These are phyloP conservation scores for Limnephilus lunatus DNA, from an alignment of 2,888 invertebrate genomes.

Conservation along the genomic window DNA sequence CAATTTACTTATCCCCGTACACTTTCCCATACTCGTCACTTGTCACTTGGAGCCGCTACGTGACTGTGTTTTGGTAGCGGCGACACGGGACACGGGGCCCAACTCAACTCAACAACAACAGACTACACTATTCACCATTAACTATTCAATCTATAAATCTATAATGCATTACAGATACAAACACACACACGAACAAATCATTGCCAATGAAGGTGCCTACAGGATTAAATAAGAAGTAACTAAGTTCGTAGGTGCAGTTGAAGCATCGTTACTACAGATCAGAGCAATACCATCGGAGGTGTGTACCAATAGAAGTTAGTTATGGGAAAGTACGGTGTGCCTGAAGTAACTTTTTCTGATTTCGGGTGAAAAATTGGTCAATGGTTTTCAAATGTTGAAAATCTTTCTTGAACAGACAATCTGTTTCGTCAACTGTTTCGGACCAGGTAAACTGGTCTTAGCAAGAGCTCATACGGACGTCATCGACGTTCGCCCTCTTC, in stretches of 20 bases:
- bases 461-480: no score
- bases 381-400: no score
- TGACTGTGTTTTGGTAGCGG: conserved; percentile 36
- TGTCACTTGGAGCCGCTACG: conserved; percentile 12
- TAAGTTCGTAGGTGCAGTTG: not conserved
- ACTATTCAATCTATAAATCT: not conserved
- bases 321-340: no score
- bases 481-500: no score
- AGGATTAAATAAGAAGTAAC: not conserved
- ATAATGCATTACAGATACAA: not conserved
- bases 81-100: not conserved
- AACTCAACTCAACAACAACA: not conserved
- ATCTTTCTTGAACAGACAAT: no score
- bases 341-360: no score
- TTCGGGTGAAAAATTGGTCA: no score
- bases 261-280: no score
- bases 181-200: not conserved
- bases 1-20: not conserved
- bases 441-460: no score
- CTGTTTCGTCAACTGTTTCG: no score
- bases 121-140: not conserved
- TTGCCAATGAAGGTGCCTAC: not conserved
- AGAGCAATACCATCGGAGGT: no score
- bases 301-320: no score
- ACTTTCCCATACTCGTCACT: conserved; percentile 50